Evolutionary conservation across 2,797 vertebrate species (phyloP).

Genomic region (Sebastes ruberrimus): DNA sequence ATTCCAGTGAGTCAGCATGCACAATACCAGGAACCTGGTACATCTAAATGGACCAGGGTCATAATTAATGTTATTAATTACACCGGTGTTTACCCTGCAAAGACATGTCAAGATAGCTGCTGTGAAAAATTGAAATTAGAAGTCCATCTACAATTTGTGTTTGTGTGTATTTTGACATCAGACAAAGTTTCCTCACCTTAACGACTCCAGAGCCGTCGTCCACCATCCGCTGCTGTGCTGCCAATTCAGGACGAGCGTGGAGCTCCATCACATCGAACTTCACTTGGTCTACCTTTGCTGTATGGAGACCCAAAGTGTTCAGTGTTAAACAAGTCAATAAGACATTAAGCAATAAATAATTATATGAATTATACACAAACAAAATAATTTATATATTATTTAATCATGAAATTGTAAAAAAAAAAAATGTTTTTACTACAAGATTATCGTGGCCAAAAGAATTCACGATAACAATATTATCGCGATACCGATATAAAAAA

Average conservation of each 20-base stretch:
- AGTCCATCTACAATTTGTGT: not conserved
- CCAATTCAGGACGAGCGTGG: constrained; percentile 88
- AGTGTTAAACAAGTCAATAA: not conserved
- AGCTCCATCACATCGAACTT: constrained; percentile 91
- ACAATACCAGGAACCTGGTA: no score
- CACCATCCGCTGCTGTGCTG: constrained; percentile 91
- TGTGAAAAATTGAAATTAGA: not conserved
- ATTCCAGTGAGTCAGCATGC: no score
- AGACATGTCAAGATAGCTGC: no score
- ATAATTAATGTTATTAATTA: no score
- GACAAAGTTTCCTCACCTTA: constrained; percentile 74
- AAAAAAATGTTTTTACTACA: not conserved
- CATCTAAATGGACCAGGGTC: rapidly evolving
- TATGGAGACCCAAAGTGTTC: not conserved
- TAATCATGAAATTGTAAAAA: not conserved
- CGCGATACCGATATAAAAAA: no score
- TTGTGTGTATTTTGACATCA: not conserved
- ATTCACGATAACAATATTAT: no score
- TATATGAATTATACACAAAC: not conserved
- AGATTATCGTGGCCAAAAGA: no score
- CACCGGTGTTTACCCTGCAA: no score
- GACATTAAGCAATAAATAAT: not conserved
- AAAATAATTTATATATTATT: not conserved
- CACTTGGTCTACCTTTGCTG: constrained; percentile 89
- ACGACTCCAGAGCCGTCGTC: constrained; percentile 89